Conservation (phyloP, 2,888 invertebrate genomes). For the Drosophila paranaensis region DNA sequence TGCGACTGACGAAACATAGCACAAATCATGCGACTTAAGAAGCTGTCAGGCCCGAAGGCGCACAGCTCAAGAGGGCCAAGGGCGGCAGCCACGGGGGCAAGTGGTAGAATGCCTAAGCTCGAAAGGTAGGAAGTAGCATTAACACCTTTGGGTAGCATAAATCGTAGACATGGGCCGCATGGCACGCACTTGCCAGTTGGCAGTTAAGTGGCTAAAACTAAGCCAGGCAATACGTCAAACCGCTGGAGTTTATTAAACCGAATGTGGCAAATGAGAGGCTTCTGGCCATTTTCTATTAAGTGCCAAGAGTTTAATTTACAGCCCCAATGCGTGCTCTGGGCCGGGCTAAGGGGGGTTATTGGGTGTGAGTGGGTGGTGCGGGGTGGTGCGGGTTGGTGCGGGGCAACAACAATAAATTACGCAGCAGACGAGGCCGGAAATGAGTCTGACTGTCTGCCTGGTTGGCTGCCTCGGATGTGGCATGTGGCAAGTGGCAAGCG, state of each 20-base stretch:
- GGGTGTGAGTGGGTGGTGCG: background rate
- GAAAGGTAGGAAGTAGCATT: conserved; percentile 19
- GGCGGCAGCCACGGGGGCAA: background rate
- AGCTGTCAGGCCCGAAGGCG: conserved; percentile 23
- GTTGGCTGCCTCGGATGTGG: conserved; percentile 29
- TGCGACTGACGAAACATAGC: conserved; percentile 26
- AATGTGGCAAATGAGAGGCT: conserved; percentile 68
- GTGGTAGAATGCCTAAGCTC: background rate
- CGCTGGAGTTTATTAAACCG: conserved; percentile 64
- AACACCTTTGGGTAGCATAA: conserved; percentile 56
- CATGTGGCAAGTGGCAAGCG: conserved; percentile 17
- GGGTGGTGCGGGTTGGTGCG: background rate
- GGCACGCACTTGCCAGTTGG: conserved; percentile 33
- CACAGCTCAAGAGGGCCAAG: background rate
- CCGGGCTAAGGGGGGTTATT: conserved; percentile 3
- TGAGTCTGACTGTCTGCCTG: conserved; percentile 40
- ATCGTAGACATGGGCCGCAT: conserved; percentile 35
- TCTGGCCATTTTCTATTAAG: conserved; percentile 73
- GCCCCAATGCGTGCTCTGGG: conserved; percentile 20
- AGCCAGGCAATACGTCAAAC: conserved; percentile 75
- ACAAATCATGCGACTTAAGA: conserved; percentile 54
- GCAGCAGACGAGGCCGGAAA: conserved; percentile 55
- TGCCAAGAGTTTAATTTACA: conserved; percentile 73
- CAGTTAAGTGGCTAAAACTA: conserved; percentile 78
- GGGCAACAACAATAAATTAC: conserved; percentile 59